Base-by-base conservation (phyloP, 2,113 vertebrate species). In the Microtus ochrogaster region DNA sequence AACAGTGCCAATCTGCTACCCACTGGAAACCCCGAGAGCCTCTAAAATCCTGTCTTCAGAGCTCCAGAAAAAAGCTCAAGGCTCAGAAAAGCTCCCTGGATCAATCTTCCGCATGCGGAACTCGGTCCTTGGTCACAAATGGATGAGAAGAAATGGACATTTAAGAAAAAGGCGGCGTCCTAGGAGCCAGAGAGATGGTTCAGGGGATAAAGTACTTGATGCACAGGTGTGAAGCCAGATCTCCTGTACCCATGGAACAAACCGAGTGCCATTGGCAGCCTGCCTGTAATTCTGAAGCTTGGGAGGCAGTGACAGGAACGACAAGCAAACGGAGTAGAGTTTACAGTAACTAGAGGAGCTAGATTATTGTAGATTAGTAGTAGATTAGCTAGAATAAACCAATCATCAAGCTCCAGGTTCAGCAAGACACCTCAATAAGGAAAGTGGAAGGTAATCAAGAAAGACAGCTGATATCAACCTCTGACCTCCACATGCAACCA, bases 91-190 rank as follows among this genome's bases (percentile, higher is more conserved):
- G 16, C 24, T 24, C 49, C 21, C 68, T 33, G 39, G 66, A 39
- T 86, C 63, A 11, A 33, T 63, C 78, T 72, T 76, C 41, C 83
- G 1, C 22, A 2, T 12, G 36, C 13, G 24, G 33, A 65, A 77
- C 47, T 33, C n/a, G 41, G 26, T 84, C 68, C 41, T 77, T 66
- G 66, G 63, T 82, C 47, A 47, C 21, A 58, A 63, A n/a, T 49
- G 65, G 19, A 11, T 91, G 61, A 93, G 21, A 77, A 94, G 74
- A 89, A 92, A 94, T 7, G 30, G 74, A 52, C 44, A 73, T 85
- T n/a, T n/a, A 81, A 81, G 89, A 65, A 66, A 87, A 63, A 66
- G 44, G 44, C 19, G 3, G 30, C 6, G 39, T 84, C 39, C 61
- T 68, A 19, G 47, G 26, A 26, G 26, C 44, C 24, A 7, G 47